These are phyloP conservation scores for Micromys minutus DNA, from an alignment of 2,113 vertebrate genomes.

Conservation along the genomic window DNA sequence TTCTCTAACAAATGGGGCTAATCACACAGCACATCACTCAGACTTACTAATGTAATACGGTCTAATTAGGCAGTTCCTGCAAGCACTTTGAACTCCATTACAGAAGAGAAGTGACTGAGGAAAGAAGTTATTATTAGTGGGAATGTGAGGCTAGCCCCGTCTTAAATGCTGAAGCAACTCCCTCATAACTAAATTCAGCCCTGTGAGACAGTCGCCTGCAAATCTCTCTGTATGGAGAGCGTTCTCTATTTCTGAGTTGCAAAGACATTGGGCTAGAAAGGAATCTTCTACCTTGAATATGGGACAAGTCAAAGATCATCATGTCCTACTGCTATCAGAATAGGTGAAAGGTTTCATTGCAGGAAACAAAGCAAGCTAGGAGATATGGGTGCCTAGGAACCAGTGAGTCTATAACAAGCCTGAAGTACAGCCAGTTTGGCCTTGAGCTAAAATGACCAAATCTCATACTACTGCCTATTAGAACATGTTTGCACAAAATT, in stretches of 20 bases:
- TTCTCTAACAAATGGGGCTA: slow-evolving; percentile 31
- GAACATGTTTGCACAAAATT: slow-evolving; percentile 73
- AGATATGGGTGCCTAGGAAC: slow-evolving; percentile 44
- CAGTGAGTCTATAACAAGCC: slow-evolving; percentile 28
- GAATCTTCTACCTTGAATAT: slow-evolving; percentile 25
- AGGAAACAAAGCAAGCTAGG: slow-evolving; percentile 19
- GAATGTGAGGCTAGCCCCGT: not conserved
- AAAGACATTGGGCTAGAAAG: not conserved
- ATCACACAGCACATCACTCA: slow-evolving; percentile 23
- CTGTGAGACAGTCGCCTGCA: not conserved
- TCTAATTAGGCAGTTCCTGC: slow-evolving; percentile 52
- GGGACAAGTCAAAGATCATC: not conserved
- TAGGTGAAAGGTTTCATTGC: not conserved
- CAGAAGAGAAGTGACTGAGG: slow-evolving; percentile 49
- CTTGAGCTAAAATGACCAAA: slow-evolving; percentile 71
- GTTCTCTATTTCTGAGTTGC: not conserved
- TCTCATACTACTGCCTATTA: slow-evolving; percentile 58
- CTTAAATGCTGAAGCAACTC: not conserved
- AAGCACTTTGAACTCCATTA: slow-evolving; percentile 66
- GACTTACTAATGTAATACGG: slow-evolving; percentile 52
- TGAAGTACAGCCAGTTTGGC: slow-evolving; percentile 68
- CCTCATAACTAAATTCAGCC: slow-evolving; percentile 25
- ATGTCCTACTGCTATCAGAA: not conserved
- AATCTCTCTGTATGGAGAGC: not conserved
- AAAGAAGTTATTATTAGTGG: slow-evolving; percentile 53